Evolutionary conservation across 2,113 vertebrate species (phyloP), one percentile per base, ranked within the genome.

Genomic region (Ariopsis seemanni): DNA sequence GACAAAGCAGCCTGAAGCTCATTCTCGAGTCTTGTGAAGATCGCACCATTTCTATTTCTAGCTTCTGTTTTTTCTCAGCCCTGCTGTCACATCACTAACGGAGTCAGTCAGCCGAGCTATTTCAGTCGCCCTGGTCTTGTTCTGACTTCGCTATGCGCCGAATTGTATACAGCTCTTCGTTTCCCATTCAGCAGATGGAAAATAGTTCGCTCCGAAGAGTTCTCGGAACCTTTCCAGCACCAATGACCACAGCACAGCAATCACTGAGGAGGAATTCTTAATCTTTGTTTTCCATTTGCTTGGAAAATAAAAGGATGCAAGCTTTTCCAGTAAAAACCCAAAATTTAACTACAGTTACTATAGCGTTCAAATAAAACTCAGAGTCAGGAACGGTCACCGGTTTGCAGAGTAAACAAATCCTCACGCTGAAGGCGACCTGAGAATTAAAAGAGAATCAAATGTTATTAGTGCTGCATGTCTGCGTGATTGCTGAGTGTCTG

Each of bases 31-130:
- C n/a, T 34, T 85, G 60, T 88, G 77, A 81, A 85, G 18, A 81
- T 80, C 74, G 79, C 60, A 72, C 83, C 15, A 27, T 72, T 82
- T 86, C 85, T 86, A 83, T 83, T 80, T 83, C 69, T 58, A 83
- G 80, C 81, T 62, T 1, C 85, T 80, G 60, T 30, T 77, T 82
- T 63, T 82, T 82, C 55, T 80, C 72, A 82, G 69, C 55, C 80
- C 27, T 80, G 60, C 65, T 84, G 88, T 75, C 85, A 86, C 85
- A 82, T 78, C 88, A 67, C 72, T 84, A 42, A 63, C 62, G 2
- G 69, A 77, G 42, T 87, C 86, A 83, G 77, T 63, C 87, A 85
- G 83, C 67, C 52, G 72, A 62, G 82, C 87, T 84, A 88, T 83
- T 84, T 58, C 74, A 42, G 72, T 84, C 83, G 67, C 65, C 0